Base-by-base conservation (phyloP, 2,888 invertebrate genomes). In the Chaitophorus viminalis region DNA sequence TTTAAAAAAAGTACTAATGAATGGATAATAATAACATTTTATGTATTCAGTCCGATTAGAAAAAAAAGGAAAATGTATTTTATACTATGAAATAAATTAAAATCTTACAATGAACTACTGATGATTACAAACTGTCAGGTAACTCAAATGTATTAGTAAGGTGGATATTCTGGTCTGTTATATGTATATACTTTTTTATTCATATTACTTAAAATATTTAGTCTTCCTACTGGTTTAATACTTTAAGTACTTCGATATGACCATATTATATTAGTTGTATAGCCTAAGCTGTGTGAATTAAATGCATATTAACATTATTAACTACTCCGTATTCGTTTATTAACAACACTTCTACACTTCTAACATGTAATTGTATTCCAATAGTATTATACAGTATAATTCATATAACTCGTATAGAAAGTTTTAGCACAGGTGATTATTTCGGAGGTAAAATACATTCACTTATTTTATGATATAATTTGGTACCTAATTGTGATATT, bases 401-500 rank as follows among this genome's bases (percentile, higher is more conserved):
- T n/a, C n/a, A n/a, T n/a, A n/a, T n/a, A n/a, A n/a, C 60, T 4
- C 21, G 4, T 60, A 21, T 60, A 60, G 60, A 60, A 60, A 60
- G 21, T 25, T 25, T 60, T 60, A 60, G 60, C 60, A 60, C 8
- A 60, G 25, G 4, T 60, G 60, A 36, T n/a, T 77, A 52, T 31
- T 77, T 54, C 46, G 25, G 21, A 77, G 31, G 52, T 54, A 29
- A 54, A 77, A 77, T 77, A 77, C 31, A 77, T 77, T 77, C 77
- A 77, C 52, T 77, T 77, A 31, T 54, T 77, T 77, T 3, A 54
- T 77, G 52, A 77, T 54, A 46, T 76, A 39, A 60, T 60, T 60
- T 25, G 60, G 25, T 60, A 60, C 25, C 18, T 25, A 60, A 60
- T 25, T 6, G 60, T 60, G 25, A 6, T 60, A 60, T 60, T 1